Base-by-base conservation (phyloP, 2,888 invertebrate genomes). In the Antitype chi region DNA sequence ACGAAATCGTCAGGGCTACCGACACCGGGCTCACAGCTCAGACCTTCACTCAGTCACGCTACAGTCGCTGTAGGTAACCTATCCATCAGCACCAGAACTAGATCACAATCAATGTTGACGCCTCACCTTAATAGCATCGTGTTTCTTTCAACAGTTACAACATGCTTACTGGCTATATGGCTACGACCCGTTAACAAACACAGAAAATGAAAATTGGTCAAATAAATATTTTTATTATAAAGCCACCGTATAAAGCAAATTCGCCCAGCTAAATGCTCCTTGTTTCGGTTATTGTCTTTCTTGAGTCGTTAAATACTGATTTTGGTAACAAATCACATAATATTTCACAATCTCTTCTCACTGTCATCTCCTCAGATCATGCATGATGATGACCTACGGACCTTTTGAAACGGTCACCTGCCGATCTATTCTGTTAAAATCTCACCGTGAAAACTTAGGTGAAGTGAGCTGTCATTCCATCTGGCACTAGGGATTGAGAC, bases 41-140 rank as follows among this genome's bases (percentile, higher is more conserved):
- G 71, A 62, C 71, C 84, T 70, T 75, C 68, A 47, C 43, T 17
- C 20, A 49, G 76, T 72, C 82, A 75, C 76, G 76, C 85, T 55
- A 71, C 52, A 17, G 52, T 52, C 49, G 69, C 70, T 15, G 62
- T 5, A 59, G 55, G 49, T 28, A 23, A 38, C 55, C 59, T 49
- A 38, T 71, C 60, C n/a, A 78, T 55, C 20, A 47, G 47, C 55
- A 32, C 55, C 38, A 76, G 23, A 47, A 60, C 32, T 60, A 64
- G 75, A 75, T 69, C 64, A 69, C 55, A 52, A 74, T 59, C 60
- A 20, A 60, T 49, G 55, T 72, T 52, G 59, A 66, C 57, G 59
- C 17, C 53, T 59, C 8, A 52, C 17, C 64, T 23, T 20, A 47
- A 75, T 57, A 2, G 23, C 62, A 57, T 74, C 75, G 28, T n/a